Evolutionary conservation across 2,113 vertebrate genomes (phyloP), one percentile per base, ranked within the genome.

Genomic region (Austrofundulus limnaeus): DNA sequence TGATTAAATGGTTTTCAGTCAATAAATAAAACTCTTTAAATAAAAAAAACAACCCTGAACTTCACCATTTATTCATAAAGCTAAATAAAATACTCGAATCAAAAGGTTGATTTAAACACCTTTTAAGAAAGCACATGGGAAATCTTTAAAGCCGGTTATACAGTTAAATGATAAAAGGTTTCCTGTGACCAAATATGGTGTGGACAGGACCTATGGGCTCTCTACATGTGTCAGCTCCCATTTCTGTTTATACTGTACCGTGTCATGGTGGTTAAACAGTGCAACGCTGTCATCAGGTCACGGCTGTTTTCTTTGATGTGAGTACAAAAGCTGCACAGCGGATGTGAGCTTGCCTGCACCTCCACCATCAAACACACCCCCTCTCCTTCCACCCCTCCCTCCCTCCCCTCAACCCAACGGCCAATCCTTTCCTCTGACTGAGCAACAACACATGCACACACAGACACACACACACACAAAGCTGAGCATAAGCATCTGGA

Each of bases 401-500:
- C 47, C 6, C 42, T 9, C 15, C 34, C 37, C 58, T 25, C 12
- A 20, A 23, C 46, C 68, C 41, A 39, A 59, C 17, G 9, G 60
- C 81, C 84, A 75, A 77, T 84, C 73, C 65, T 73, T 66, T 80
- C 68, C 64, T 77, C 71, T 59, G 80, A 55, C 78, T 66, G 80
- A 82, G 79, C 84, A 78, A 59, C 52, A 61, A 56, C 59, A 19
- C 60, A 48, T 57, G 61, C 42, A 47, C 54, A 53, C 72, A 51
- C 57, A 58, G n/a, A n/a, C n/a, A 48, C 66, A 69, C 42, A 47
- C 54, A 53, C 72, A 51, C 57, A 58, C 49, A 46, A 17, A 48
- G 72, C 72, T 52, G 70, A 86, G 84, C 85, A 60, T 73, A 77
- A 85, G 86, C 85, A 87, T 91, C 85, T 91, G 89, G 85, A 85